These are phyloP conservation scores for Phlogophora meticulosa DNA, from an alignment of 2,888 invertebrate genomes.

Conservation along the genomic window DNA sequence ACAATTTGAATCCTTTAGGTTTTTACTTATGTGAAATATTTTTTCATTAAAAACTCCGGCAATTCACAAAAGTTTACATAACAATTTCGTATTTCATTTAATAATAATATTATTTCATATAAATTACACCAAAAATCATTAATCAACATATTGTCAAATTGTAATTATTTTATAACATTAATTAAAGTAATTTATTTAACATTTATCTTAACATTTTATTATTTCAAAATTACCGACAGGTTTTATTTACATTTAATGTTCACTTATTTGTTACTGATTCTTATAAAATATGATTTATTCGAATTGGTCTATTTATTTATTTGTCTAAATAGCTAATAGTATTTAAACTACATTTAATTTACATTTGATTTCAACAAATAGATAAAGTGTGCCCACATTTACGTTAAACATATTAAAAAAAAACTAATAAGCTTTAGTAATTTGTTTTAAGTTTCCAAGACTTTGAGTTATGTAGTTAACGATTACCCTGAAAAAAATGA, in stretches of 20 bases:
- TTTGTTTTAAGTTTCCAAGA: background rate
- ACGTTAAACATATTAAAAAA: background rate
- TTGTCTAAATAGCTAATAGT: slow-evolving; percentile 53
- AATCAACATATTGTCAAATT: slow-evolving; percentile 61
- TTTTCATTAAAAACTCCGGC: background rate
- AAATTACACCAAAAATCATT: slow-evolving; percentile 45
- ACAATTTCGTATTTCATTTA: slow-evolving; percentile 15
- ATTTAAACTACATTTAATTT: slow-evolving; percentile 43
- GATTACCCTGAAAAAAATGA: too few species aligned
- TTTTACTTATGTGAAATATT: background rate
- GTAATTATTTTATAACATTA: slow-evolving; percentile 40
- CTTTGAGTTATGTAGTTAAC: background rate
- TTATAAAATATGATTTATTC: slow-evolving; percentile 63
- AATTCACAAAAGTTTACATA: slow-evolving; percentile 6
- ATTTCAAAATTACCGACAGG: slow-evolving; percentile 40
- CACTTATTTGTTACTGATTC: slow-evolving; percentile 49
- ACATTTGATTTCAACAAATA: slow-evolving; percentile 22
- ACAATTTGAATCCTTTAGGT: background rate
- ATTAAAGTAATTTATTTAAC: slow-evolving; percentile 43
- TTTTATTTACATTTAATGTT: slow-evolving; percentile 53
- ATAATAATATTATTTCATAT: slow-evolving; percentile 17
- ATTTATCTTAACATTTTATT: slow-evolving; percentile 35
- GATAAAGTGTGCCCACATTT: slow-evolving; percentile 29
- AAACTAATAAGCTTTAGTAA: background rate
- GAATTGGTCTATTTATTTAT: slow-evolving; percentile 67